Conservation (phyloP, 2,888 invertebrate genomes). For the Pachymerium ferrugineum region DNA sequence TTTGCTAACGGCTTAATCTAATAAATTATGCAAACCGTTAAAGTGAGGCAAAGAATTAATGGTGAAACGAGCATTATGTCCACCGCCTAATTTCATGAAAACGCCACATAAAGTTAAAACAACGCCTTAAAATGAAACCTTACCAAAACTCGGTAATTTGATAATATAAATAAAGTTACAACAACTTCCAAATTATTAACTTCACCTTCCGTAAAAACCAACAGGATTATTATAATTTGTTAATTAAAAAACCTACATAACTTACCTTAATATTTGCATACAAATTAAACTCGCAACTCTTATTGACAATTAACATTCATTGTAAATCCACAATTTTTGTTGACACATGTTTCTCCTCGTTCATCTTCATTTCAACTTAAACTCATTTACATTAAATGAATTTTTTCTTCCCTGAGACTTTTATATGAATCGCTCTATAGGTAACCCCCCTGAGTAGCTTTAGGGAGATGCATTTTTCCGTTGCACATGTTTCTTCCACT, state of each 20-base stretch:
- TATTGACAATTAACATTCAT: not conserved
- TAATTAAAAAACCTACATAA: slow-evolving; percentile 1
- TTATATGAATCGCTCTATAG: not conserved
- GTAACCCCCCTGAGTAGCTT: not conserved
- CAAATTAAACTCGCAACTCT: not conserved
- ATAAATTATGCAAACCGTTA: not conserved
- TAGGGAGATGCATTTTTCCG: not conserved
- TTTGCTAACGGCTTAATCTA: not conserved
- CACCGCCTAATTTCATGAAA: not conserved
- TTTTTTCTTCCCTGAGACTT: not conserved
- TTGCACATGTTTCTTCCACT: not conserved
- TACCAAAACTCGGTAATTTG: no score
- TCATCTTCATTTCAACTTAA: not conserved
- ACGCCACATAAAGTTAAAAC: not conserved
- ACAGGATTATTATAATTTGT: not conserved
- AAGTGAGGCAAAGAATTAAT: not conserved
- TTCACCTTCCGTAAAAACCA: not conserved
- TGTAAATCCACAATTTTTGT: not conserved
- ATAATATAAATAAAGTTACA: no score
- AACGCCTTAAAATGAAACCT: not conserved
- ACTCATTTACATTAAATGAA: not conserved
- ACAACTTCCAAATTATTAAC: not conserved
- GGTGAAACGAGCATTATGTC: not conserved
- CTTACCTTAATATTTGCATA: not conserved
- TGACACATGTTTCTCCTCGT: not conserved